Evolutionary conservation across 2,888 invertebrate genomes (phyloP).

Genomic region (Omphaloscelis lunosa): DNA sequence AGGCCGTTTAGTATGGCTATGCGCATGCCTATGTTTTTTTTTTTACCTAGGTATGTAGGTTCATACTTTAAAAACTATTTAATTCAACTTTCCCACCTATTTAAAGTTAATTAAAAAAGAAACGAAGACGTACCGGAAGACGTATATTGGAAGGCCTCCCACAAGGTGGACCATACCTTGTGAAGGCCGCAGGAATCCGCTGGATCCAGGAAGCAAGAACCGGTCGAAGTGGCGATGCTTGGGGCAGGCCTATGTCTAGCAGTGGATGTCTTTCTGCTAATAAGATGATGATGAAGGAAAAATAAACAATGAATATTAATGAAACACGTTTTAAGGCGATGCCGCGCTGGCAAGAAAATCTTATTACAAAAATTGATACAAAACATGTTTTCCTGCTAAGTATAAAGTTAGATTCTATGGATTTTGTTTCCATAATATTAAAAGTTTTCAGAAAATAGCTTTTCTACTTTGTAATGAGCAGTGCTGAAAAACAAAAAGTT

Average conservation of each 20-base stretch:
- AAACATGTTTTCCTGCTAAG: slow-evolving; percentile 44
- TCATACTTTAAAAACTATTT: neutral
- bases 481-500: slow-evolving; percentile 15
- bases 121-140: too few species aligned
- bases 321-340: slow-evolving; percentile 19
- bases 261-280: too few species aligned
- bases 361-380: slow-evolving; percentile 36
- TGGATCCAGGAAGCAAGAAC: too few species aligned
- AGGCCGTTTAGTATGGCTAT: neutral
- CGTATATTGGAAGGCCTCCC: too few species aligned
- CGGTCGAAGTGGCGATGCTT: too few species aligned
- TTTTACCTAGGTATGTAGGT: neutral
- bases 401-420: slow-evolving; percentile 45
- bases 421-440: slow-evolving; percentile 38
- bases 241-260: too few species aligned
- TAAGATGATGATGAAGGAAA: too few species aligned
- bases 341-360: slow-evolving; percentile 17
- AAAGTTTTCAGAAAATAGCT: slow-evolving; percentile 41
- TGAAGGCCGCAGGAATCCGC: too few species aligned
- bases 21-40: neutral
- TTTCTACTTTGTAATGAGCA: slow-evolving; percentile 23
- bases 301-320: slow-evolving; percentile 12
- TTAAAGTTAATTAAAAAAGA: neutral
- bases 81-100: neutral
- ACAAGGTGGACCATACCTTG: too few species aligned